These are phyloP conservation scores for Proteles cristata DNA, from an alignment of 2,113 vertebrate species.

Conservation along the genomic window DNA sequence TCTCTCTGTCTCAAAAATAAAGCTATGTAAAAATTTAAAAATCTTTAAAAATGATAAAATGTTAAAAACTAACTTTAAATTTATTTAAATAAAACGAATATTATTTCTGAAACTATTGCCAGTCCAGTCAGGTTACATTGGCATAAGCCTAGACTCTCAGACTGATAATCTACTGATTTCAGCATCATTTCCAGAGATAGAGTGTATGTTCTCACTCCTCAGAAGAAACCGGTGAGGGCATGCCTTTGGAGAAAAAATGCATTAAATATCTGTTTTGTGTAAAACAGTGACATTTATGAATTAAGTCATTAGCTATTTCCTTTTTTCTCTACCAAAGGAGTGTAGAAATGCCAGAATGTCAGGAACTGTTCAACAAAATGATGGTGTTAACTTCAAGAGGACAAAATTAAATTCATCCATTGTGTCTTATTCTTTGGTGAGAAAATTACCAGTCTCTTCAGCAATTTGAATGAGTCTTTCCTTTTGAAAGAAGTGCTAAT, in stretches of 20 bases:
- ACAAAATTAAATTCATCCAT: not conserved
- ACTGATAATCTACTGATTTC: conserved; percentile 2
- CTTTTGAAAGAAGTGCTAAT: not conserved
- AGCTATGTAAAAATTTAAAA: too few species aligned
- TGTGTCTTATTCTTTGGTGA: conserved; percentile 2
- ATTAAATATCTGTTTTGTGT: conserved; percentile 41
- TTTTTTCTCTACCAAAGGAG: conserved; percentile 39
- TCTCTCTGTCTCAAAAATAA: too few species aligned
- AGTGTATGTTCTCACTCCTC: not conserved
- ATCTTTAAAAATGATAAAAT: not conserved
- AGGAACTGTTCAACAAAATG: conserved; percentile 27
- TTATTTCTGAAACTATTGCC: not conserved
- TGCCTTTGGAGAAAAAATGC: not conserved
- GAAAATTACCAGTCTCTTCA: conserved; percentile 1
- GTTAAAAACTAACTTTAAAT: not conserved
- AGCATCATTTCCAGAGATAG: conserved; percentile 32
- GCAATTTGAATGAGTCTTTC: conserved; percentile 36
- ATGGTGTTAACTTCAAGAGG: conserved; percentile 25
- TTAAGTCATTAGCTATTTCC: conserved; percentile 57
- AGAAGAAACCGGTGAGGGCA: not conserved
- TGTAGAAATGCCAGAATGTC: conserved; percentile 47
- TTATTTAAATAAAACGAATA: conserved; percentile 44
- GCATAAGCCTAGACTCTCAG: not conserved
- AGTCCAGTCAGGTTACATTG: not conserved
- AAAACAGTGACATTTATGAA: conserved; percentile 47